Conservation (phyloP, 2,113 vertebrate species). For the Trematocara variabile region DNA sequence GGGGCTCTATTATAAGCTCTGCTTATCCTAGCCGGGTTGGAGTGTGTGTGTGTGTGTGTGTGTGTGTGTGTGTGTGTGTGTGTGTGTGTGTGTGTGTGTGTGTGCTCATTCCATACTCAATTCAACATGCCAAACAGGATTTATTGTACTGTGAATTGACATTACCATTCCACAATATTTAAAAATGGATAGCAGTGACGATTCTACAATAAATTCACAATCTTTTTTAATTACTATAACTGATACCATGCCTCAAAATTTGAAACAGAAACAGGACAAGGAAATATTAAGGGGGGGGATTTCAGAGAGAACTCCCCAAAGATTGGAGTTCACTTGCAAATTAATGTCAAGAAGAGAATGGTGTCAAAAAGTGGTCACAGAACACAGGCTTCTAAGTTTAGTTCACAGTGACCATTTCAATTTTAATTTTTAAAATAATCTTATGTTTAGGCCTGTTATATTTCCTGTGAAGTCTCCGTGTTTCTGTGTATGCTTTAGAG, state of each 20-base stretch:
- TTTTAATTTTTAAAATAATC: not conserved
- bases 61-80: not conserved
- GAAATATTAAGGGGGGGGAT: not conserved
- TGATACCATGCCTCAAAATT: not conserved
- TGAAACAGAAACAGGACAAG: not conserved
- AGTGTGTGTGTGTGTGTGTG: not conserved
- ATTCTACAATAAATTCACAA: not conserved
- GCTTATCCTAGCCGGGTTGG: not conserved
- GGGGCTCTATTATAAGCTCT: constrained; percentile 5
- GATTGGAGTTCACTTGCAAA: not conserved
- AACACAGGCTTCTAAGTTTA: not conserved
- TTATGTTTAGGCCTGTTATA: not conserved
- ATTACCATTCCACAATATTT: not conserved
- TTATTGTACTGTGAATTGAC: not conserved
- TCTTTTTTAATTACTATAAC: not conserved
- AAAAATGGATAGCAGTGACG: not conserved
- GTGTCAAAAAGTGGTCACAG: not conserved
- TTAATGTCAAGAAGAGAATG: not conserved
- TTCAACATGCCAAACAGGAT: not conserved
- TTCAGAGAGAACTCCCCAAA: not conserved
- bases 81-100: not conserved
- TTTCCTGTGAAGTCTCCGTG: not conserved
- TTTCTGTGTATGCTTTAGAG: not conserved
- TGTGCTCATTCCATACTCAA: not conserved
- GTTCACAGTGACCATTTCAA: not conserved